Base-by-base conservation (phyloP, 2,113 vertebrate genomes). In the Polypterus senegalus region DNA sequence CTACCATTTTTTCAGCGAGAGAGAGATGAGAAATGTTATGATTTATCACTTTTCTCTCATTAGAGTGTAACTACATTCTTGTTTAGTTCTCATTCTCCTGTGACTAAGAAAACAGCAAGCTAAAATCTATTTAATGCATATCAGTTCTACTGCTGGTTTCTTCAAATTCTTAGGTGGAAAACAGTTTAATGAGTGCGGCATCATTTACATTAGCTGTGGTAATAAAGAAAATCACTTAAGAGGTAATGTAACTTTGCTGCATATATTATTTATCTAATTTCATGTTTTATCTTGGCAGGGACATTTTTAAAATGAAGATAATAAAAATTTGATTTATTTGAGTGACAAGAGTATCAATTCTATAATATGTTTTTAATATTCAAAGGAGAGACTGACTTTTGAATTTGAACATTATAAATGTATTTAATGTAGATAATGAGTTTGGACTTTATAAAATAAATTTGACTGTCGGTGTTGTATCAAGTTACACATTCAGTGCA, bases 31-130 rank as follows among this genome's bases (percentile, higher is more conserved):
- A 77, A 52, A 52, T 81, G 79, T 73, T 79, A 82, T 58, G 56
- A 58, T 58, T 85, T 85, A 77, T 59, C 72, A 76, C 79, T 72
- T 76, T 76, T 68, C 77, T 84, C 79, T 78, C 80, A 83, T 85
- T 80, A 85, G 69, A 67, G 74, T 71, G 66, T 79, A 80, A 84
- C 74, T 80, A 71, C 78, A 76, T 80, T 78, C 76, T 80, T 82
- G 77, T 83, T 85, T 81, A 84, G 79, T 81, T 84, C 76, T 83
- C 83, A 81, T 80, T 79, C 78, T 86, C 76, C 76, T 83, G 76
- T 76, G 81, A 84, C 75, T 77, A 74, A 66, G 74, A 81, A 77
- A 77, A 81, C 71, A 75, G 65, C 63, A 76, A 69, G 69, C 70
- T 71, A 65, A 69, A 63, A 66, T 60, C 62, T 66, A 64, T 71